phyloP scores from a whole-genome alignment of 30 jellyfish, hydroid and myxozoan genomes.

The Phacellophora camtschatica region DNA sequence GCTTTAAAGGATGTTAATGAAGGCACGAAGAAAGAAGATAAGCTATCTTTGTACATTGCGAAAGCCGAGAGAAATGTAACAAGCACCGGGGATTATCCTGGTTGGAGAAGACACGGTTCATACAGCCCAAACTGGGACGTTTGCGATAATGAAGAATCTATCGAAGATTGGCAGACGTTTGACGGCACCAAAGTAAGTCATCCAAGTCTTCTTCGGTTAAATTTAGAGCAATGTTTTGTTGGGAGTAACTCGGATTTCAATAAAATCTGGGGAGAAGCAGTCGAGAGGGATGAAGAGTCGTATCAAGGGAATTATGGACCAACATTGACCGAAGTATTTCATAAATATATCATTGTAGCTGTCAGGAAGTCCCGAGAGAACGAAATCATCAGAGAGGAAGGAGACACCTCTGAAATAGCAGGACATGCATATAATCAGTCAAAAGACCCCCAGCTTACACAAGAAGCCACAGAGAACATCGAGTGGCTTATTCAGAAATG shows the following conservation, averaged over 20 bases:
- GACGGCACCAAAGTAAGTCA: neutral
- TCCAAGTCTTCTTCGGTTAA: neutral
- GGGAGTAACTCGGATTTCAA: neutral
- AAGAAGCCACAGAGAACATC: neutral
- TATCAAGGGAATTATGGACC: neutral
- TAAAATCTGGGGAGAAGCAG: neutral
- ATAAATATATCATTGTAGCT: neutral
- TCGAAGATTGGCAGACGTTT: neutral
- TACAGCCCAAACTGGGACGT: neutral
- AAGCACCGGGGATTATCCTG: neutral
- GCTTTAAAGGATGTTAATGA: neutral
- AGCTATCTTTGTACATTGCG: conserved; percentile 8
- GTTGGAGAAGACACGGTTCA: neutral
- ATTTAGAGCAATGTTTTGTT: neutral
- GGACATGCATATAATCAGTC: neutral
- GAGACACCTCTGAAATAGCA: neutral
- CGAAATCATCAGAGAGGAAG: neutral
- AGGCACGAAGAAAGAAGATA: neutral
- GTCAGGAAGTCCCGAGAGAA: neutral
- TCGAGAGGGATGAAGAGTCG: neutral
- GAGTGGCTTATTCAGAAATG: neutral
- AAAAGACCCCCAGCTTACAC: neutral
- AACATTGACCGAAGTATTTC: neutral
- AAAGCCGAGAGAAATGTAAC: neutral
- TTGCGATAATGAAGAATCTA: neutral